A percentile compares a stretch with the other conserved stretches of the same genome.
Evolutionary conservation across 2,888 invertebrate genomes (phyloP).

Genomic region (Acronicta aceris): DNA sequence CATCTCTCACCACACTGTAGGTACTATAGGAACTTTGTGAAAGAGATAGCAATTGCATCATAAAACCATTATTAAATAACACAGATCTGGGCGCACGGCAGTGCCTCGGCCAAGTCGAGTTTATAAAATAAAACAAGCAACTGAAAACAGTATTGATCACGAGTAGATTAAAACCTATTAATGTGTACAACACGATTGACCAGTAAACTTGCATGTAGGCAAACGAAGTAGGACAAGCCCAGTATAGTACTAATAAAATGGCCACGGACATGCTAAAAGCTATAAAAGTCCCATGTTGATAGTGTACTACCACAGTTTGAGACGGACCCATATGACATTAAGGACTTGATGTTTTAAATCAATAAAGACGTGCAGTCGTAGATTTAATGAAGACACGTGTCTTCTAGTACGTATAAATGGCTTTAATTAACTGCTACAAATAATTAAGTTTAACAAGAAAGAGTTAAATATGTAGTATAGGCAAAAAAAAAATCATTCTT

Average conservation of each 20-base stretch:
- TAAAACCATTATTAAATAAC: too few relatives aligned
- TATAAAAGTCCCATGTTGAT: constrained; percentile 25
- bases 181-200: background rate
- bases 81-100: too few relatives aligned
- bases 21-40: too few relatives aligned
- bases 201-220: background rate
- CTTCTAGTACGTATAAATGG: too few relatives aligned
- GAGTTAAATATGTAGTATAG: too few relatives aligned
- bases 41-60: too few relatives aligned
- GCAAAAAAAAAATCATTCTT: too few relatives aligned
- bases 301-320: constrained; percentile 10
- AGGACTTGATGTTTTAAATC: constrained; percentile 13
- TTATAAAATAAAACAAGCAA: background rate
- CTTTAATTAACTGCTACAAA: too few relatives aligned
- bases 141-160: background rate
- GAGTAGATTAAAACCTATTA: background rate
- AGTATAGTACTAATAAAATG: constrained; percentile 17
- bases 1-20: too few relatives aligned
- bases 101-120: too few relatives aligned
- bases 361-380: background rate
- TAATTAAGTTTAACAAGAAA: too few relatives aligned
- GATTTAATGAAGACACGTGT: too few relatives aligned
- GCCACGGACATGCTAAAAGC: constrained; percentile 12
- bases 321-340: constrained; percentile 11
- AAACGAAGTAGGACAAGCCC: constrained; percentile 8